Evolutionary conservation across 2,888 invertebrate genomes (phyloP).

Genomic region (Unio pictorum): DNA sequence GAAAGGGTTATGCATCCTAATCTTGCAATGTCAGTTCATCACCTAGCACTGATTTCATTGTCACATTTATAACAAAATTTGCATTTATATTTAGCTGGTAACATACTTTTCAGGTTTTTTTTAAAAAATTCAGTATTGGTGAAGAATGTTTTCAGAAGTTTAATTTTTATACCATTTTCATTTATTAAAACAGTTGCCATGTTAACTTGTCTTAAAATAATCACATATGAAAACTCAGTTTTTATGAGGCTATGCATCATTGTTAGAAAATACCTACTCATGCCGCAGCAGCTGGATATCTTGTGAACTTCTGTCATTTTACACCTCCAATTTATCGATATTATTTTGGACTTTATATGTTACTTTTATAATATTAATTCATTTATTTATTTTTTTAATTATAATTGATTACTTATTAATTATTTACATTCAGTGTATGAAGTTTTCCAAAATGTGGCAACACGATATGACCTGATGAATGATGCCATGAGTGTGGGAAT

Average conservation of each 20-base stretch:
- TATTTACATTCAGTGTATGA: constrained; percentile 81
- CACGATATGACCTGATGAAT: constrained; percentile 97
- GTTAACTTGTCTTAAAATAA: no score
- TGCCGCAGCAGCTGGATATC: background rate
- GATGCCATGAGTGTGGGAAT: constrained; percentile 97
- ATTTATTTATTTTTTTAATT: background rate
- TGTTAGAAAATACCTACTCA: background rate
- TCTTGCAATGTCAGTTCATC: no score
- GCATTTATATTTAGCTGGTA: no score
- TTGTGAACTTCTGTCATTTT: background rate
- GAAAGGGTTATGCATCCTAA: no score
- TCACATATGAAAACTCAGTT: no score
- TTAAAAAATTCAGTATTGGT: no score
- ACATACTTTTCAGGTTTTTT: no score
- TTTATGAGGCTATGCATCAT: background rate
- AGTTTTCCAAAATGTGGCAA: constrained; percentile 95
- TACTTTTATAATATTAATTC: background rate
- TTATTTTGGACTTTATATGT: background rate
- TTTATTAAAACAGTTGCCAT: no score
- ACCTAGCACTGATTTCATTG: no score
- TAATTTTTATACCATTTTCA: no score
- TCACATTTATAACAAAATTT: no score
- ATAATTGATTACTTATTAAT: background rate
- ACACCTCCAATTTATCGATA: background rate
- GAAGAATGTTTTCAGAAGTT: no score